Evolutionary conservation across 1,140 invertebrate species (phyloP), one percentile per base, ranked within the genome.

Genomic region (Panagrolaimus sp.): DNA sequence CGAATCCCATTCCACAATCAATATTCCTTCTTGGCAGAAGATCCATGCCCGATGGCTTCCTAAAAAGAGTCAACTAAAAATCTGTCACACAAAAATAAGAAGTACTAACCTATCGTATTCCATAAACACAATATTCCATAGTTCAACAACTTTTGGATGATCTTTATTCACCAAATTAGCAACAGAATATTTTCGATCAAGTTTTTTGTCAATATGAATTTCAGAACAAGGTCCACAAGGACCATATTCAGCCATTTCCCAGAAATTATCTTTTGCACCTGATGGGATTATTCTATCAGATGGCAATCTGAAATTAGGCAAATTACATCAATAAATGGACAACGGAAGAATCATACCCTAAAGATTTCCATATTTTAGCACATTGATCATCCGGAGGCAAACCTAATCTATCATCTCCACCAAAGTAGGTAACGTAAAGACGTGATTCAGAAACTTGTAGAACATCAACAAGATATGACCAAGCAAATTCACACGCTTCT

Each of bases 51-150:
- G 14, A 55, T 12, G 15, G 62, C 5, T 17, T 67, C 21, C 43
- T 62, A 32, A 6, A 67, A 63, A 48, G 3, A 14, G 14, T 24
- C 15, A n/a, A 65, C 21, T 9, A 15, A 1, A 0, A 55, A 58
- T 21, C 28, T 8, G 1, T 10, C 14, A 26, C 14, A n/a, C 3
- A 58, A 58, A 21, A 12, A 1, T 70, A 15, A 65, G 12, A 38
- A 38, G 7, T 38, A 4, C 63, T 69, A 38, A 88, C 88, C 89
- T 89, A 84, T 98, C 96, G 83, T 87, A 97, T 84, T 98, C 93
- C 78, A 98, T 99, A 83, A 99, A 99, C 45, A 99, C 96, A 43
- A 98, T 88, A 88, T 99, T 99, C 95, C 96, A 98, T 74, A 99
- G 93, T 88, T 99, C 96, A 43, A 98, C 84, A 0, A 99, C 94